Percentiles rank a stretch among this genome's conserved stretches.
phyloP scores from a whole-genome alignment of 2,113 vertebrate genomes.

The Pangasianodon gigas region DNA sequence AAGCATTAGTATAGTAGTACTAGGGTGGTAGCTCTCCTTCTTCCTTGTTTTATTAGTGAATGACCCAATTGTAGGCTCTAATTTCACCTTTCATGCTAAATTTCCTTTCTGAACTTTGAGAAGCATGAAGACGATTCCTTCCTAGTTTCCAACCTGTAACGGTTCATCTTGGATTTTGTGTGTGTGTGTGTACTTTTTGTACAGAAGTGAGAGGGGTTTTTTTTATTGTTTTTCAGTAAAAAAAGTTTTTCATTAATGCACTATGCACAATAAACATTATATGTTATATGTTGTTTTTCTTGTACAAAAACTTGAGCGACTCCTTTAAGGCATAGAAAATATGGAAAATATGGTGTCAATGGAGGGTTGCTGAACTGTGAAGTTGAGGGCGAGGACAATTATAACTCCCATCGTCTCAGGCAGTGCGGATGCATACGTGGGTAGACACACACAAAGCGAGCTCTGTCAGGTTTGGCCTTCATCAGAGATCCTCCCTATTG shows the following conservation, averaged over 20 bases:
- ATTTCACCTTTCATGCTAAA: constrained; percentile 55
- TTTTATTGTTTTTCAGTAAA: background rate
- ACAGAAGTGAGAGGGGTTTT: background rate
- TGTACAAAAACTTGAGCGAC: background rate
- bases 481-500: constrained; percentile 47
- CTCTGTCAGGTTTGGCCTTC: constrained; percentile 56
- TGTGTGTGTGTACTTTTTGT: background rate
- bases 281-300: background rate
- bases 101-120: constrained; percentile 17
- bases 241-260: background rate
- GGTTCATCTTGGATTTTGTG: constrained; percentile 52
- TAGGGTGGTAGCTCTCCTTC: constrained; percentile 35
- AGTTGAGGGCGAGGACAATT: constrained; percentile 40
- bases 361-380: constrained; percentile 35
- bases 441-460: constrained; percentile 46
- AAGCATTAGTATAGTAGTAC: constrained; percentile 62
- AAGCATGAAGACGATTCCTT: constrained; percentile 49
- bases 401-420: constrained; percentile 46
- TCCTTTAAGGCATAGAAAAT: background rate
- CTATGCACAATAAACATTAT: background rate
- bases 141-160: constrained; percentile 53
- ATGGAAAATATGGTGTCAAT: constrained; percentile 25
- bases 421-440: constrained; percentile 48
- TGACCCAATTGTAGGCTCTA: constrained; percentile 61
- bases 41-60: constrained; percentile 61